Percentiles rank a stretch among this genome's conserved stretches.
These are phyloP conservation scores for Drosophila lutescens DNA, from an alignment of 2,888 invertebrate genomes.

Conservation along the genomic window DNA sequence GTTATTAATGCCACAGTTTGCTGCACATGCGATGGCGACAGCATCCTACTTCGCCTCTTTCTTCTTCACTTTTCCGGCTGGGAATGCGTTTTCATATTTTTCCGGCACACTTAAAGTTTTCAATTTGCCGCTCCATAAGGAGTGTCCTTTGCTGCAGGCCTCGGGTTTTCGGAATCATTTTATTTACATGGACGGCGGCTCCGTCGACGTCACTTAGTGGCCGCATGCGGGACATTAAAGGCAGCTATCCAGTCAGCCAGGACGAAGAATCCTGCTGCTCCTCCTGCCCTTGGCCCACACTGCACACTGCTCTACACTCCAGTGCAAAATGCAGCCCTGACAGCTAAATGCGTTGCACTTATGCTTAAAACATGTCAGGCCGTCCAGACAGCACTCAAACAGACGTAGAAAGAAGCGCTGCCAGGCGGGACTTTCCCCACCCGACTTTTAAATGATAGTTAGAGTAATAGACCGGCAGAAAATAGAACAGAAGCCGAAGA, in stretches of 20 bases:
- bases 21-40: constrained; percentile 40
- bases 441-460: constrained; percentile 27
- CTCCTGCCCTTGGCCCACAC: constrained; percentile 3
- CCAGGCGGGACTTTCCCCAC: constrained; percentile 3
- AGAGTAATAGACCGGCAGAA: constrained; percentile 33
- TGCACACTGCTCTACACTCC: constrained; percentile 10
- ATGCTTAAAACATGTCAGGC: constrained; percentile 78
- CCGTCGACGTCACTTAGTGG: constrained; percentile 40
- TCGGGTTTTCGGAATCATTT: constrained; percentile 54
- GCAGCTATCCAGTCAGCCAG: constrained; percentile 55
- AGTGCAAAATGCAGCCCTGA: constrained; percentile 55
- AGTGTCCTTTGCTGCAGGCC: constrained; percentile 20
- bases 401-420: constrained; percentile 9
- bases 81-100: constrained; percentile 57
- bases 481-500: constrained; percentile 26
- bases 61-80: constrained; percentile 19
- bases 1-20: constrained; percentile 62
- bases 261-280: constrained; percentile 22
- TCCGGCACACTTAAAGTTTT: constrained; percentile 64
- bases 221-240: constrained; percentile 53
- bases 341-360: constrained; percentile 80
- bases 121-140: constrained; percentile 54
- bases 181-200: constrained; percentile 45
- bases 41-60: background rate
- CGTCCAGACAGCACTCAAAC: constrained; percentile 71